These are phyloP conservation scores for Leucoraja ocellata DNA, from an alignment of 2,797 vertebrate species.

Conservation along the genomic window DNA sequence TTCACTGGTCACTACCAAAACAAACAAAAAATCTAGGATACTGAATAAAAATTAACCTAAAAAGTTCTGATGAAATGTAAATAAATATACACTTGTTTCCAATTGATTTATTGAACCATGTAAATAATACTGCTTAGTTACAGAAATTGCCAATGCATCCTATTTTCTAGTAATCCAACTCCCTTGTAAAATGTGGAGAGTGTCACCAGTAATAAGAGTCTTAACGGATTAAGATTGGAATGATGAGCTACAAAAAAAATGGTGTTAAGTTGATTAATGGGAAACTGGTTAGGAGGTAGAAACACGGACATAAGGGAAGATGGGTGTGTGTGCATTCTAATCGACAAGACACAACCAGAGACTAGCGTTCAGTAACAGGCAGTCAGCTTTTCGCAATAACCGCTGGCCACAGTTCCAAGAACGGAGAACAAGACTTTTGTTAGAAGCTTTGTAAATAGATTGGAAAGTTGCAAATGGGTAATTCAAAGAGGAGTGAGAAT, in stretches of 20 bases:
- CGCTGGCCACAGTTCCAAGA: not conserved
- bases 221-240: not conserved
- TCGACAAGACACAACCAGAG: not conserved
- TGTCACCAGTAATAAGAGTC: not conserved
- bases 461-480: not conserved
- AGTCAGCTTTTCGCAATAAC: not conserved
- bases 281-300: not conserved
- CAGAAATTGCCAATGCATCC: too few relatives aligned
- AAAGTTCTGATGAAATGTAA: too few relatives aligned
- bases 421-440: not conserved
- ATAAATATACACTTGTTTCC: too few relatives aligned
- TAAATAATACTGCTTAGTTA: too few relatives aligned
- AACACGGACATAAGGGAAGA: not conserved
- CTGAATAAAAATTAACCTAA: too few relatives aligned
- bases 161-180: too few relatives aligned
- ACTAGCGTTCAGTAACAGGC: not conserved
- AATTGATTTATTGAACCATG: too few relatives aligned
- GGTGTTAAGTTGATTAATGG: not conserved
- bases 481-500: not conserved
- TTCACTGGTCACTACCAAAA: too few relatives aligned
- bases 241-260: not conserved
- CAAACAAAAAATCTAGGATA: too few relatives aligned
- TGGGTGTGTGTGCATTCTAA: not conserved
- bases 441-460: not conserved
- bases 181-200: too few relatives aligned